These are phyloP conservation scores for Bothrops jararaca DNA, from an alignment of 2,113 vertebrate species.

Conservation along the genomic window DNA sequence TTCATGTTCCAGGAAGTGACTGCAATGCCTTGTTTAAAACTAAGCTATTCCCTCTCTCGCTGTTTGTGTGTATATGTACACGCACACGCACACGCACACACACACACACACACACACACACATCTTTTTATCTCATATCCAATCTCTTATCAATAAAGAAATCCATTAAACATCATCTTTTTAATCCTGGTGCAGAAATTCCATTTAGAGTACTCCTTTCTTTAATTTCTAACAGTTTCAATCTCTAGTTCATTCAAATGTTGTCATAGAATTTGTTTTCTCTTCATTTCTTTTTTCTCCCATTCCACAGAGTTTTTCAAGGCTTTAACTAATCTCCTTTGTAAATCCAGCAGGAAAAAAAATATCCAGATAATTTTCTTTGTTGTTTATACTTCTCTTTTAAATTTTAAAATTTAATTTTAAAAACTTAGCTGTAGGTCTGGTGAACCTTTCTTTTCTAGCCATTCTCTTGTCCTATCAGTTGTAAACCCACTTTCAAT, in stretches of 20 bases:
- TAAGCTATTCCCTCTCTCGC: neutral
- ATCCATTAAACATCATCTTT: neutral
- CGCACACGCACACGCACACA: neutral
- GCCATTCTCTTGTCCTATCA: neutral
- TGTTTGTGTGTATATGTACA: neutral
- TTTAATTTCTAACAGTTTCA: neutral
- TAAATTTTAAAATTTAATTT: neutral
- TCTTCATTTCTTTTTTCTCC: neutral
- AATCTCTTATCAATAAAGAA: neutral
- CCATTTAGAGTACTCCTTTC: neutral
- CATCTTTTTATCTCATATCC: neutral
- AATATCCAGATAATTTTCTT: neutral
- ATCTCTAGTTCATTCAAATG: neutral
- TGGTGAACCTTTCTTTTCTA: neutral
- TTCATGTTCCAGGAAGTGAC: neutral
- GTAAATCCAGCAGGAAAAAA: neutral
- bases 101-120: neutral
- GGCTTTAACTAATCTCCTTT: neutral
- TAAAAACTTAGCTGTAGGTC: neutral
- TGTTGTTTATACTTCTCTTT: neutral
- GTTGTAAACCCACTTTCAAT: neutral
- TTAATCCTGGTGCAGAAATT: neutral
- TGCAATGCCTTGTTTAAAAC: neutral
- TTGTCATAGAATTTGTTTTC: neutral
- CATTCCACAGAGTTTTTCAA: neutral